A percentile compares a stretch with the other conserved stretches of the same genome.
These are phyloP conservation scores for Epinephelus malabaricus DNA, from an alignment of 2,797 vertebrate species.

Conservation along the genomic window DNA sequence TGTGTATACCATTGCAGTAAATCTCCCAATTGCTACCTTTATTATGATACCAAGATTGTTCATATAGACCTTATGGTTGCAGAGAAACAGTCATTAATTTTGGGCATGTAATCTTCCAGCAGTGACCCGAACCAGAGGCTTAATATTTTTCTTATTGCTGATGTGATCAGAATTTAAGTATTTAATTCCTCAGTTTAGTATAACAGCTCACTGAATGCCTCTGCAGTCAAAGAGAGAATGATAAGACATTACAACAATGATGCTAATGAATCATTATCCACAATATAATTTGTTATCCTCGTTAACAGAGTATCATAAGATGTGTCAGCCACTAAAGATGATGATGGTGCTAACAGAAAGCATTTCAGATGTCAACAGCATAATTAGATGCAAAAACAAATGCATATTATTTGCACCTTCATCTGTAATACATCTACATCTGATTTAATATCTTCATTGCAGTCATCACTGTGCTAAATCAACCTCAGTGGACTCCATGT, in stretches of 20 bases:
- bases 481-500: constrained; percentile 1
- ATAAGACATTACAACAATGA: neutral
- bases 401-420: neutral
- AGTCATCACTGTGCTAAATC: neutral
- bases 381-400: neutral
- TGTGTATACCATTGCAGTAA: too few species aligned
- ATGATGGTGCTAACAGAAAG: neutral
- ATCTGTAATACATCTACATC: neutral
- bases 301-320: neutral
- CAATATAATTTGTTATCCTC: neutral
- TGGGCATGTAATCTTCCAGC: too few species aligned
- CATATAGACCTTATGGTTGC: too few species aligned
- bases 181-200: neutral
- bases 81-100: too few species aligned
- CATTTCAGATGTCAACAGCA: neutral
- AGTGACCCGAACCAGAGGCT: too few species aligned
- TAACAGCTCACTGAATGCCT: neutral
- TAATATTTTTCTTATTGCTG: neutral
- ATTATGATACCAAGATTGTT: too few species aligned
- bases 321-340: neutral
- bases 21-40: too few species aligned
- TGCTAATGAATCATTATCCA: neutral
- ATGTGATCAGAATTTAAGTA: neutral
- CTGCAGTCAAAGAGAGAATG: neutral
- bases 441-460: neutral